Conservation (phyloP, 2,888 invertebrate species). For the Onchidella celtica region DNA sequence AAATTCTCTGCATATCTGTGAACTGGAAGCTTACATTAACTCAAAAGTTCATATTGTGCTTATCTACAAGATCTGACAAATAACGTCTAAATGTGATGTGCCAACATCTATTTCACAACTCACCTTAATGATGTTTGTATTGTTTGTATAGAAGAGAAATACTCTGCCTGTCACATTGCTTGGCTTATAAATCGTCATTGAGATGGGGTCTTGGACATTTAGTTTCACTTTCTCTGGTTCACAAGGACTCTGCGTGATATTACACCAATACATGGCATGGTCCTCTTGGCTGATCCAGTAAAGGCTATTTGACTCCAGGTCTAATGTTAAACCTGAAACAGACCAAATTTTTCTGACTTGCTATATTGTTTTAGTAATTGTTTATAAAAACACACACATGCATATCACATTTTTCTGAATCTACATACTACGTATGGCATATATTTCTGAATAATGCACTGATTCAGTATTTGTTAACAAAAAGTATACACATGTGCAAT, state of each 20-base stretch:
- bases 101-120: too few relatives aligned
- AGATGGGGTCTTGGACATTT: constrained; percentile 81
- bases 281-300: constrained; percentile 86
- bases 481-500: too few relatives aligned
- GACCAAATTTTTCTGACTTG: not conserved
- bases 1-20: too few relatives aligned
- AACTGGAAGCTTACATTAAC: too few relatives aligned
- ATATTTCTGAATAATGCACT: too few relatives aligned
- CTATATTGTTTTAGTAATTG: not conserved
- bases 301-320: constrained; percentile 83
- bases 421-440: too few relatives aligned
- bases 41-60: too few relatives aligned
- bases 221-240: constrained; percentile 12
- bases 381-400: not conserved
- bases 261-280: constrained; percentile 59
- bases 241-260: not conserved
- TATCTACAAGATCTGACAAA: too few relatives aligned
- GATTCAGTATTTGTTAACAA: too few relatives aligned
- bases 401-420: too few relatives aligned
- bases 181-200: constrained; percentile 82
- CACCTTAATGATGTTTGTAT: constrained; percentile 85
- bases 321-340: constrained; percentile 84
- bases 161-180: not conserved
- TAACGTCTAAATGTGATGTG: too few relatives aligned
- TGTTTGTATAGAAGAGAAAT: constrained; percentile 80